These are phyloP conservation scores for Tarsius wallacei DNA, from an alignment of 2,797 vertebrate species.

Conservation along the genomic window DNA sequence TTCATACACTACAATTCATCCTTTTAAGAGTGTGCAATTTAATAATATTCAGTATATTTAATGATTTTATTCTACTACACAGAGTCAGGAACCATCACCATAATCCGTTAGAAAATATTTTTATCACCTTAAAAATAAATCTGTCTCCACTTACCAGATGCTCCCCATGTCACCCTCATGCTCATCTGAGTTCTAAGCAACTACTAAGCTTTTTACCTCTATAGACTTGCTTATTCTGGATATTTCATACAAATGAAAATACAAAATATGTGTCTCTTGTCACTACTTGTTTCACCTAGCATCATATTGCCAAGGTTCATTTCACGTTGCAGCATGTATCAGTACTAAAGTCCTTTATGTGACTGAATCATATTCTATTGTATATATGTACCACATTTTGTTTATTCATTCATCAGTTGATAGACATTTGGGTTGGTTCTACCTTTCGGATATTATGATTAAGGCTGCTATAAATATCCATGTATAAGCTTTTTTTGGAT, in stretches of 20 bases:
- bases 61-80: neutral
- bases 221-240: neutral
- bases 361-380: neutral
- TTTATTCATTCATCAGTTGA: neutral
- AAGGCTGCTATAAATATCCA: neutral
- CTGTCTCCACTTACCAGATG: neutral
- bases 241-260: neutral
- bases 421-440: neutral
- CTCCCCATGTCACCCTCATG: neutral
- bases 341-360: neutral
- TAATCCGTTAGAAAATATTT: neutral
- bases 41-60: neutral
- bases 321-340: neutral
- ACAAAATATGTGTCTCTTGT: neutral
- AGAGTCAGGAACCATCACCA: neutral
- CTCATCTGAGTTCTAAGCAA: neutral
- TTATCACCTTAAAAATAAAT: neutral
- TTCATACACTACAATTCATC: neutral
- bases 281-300: neutral
- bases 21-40: neutral
- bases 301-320: neutral
- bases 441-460: neutral
- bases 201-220: neutral
- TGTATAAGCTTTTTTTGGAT: neutral
- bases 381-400: neutral